Percentiles rank a stretch among this genome's conserved stretches.
Conservation (phyloP, 2,888 invertebrate genomes). For the Harpalus rubripes region DNA sequence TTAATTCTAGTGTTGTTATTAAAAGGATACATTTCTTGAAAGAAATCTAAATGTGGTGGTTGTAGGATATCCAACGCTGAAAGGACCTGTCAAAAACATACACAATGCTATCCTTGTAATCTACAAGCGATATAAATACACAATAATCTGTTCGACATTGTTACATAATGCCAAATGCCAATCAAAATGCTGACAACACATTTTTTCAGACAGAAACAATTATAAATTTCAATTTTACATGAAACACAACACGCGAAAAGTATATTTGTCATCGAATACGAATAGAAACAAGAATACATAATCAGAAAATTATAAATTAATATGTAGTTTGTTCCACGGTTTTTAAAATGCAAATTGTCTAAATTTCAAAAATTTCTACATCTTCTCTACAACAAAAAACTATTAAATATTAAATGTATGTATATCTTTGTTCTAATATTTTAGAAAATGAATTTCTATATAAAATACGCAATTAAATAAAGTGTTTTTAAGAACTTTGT, state of each 20-base stretch:
- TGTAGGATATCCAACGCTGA: slow-evolving; percentile 99
- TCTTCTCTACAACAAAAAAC: no score
- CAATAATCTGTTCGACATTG: slow-evolving; percentile 1
- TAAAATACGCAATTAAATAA: not conserved
- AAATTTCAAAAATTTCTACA: no score
- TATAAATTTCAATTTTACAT: slow-evolving; percentile 31
- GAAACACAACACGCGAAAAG: slow-evolving; percentile 18
- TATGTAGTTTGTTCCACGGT: no score
- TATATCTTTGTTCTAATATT: not conserved
- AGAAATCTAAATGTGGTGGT: slow-evolving; percentile 99
- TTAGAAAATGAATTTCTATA: not conserved
- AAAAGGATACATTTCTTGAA: slow-evolving; percentile 99
- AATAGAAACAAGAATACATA: not conserved
- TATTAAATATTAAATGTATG: no score
- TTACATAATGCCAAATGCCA: slow-evolving; percentile 9
- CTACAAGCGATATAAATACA: not conserved
- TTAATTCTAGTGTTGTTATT: not conserved
- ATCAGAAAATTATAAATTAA: no score
- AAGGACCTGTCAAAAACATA: slow-evolving; percentile 88
- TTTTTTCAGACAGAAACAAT: slow-evolving; percentile 29
- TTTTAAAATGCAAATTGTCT: no score
- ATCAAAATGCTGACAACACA: slow-evolving; percentile 11
- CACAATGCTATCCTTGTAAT: slow-evolving; percentile 25
- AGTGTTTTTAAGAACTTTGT: not conserved
- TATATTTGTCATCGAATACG: not conserved